Evolutionary conservation across 2,888 invertebrate genomes (phyloP).

Genomic region (Lysandra coridon): DNA sequence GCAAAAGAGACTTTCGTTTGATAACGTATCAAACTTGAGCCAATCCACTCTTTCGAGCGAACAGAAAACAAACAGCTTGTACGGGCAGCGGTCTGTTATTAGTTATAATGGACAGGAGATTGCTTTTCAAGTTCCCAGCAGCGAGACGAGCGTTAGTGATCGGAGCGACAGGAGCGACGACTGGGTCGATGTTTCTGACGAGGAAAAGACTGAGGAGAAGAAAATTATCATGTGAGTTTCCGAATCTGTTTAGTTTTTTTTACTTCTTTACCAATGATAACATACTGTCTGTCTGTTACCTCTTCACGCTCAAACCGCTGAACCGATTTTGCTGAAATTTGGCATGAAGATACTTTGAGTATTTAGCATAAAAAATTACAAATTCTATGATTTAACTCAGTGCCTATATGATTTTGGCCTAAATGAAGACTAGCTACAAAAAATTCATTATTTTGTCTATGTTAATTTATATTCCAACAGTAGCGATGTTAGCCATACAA

Average conservation of each 20-base stretch:
- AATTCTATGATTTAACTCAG: no score
- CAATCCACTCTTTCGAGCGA: slow-evolving; percentile 81
- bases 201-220: slow-evolving; percentile 73
- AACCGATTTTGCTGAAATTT: no score
- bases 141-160: slow-evolving; percentile 81
- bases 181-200: slow-evolving; percentile 84
- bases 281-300: no score
- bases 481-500: neutral
- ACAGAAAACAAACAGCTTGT: slow-evolving; percentile 82
- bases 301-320: no score
- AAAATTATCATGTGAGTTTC: slow-evolving; percentile 81
- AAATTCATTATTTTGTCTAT: neutral
- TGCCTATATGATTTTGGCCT: neutral
- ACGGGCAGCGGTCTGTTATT: slow-evolving; percentile 76
- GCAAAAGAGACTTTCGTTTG: slow-evolving; percentile 70
- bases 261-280: no score
- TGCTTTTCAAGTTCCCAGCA: slow-evolving; percentile 76
- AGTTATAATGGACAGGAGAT: slow-evolving; percentile 76
- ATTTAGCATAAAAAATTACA: no score
- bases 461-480: neutral
- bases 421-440: neutral
- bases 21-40: slow-evolving; percentile 73
- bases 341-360: no score
- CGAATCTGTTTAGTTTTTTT: neutral
- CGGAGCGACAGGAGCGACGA: slow-evolving; percentile 83